Evolutionary conservation across 2,888 invertebrate species (phyloP).

Genomic region (Schizotus pectinicornis): DNA sequence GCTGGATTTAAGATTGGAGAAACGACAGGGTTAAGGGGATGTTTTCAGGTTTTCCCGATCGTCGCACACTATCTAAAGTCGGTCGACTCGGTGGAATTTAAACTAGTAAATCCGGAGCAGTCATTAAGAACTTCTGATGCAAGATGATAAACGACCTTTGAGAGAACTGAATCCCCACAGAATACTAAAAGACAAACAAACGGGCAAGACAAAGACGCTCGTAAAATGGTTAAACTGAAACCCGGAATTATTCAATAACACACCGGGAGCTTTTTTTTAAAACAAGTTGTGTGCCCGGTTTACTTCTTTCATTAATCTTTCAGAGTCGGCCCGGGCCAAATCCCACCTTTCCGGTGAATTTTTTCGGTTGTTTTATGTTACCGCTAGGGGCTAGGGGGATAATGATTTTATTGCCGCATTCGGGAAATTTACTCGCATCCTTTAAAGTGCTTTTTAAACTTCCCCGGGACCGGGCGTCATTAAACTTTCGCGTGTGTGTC

Average conservation of each 20-base stretch:
- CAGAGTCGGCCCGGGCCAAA: constrained; percentile 30
- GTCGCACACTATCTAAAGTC: no score
- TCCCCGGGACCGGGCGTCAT: no score
- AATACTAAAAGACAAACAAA: constrained; percentile 31
- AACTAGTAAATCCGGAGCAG: constrained; percentile 27
- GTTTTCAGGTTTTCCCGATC: no score
- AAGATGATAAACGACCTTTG: constrained; percentile 36
- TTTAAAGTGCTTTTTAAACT: no score
- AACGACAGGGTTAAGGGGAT: no score
- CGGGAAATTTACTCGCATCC: not conserved
- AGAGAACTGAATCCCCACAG: constrained; percentile 24
- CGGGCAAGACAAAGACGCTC: constrained; percentile 25
- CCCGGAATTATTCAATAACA: constrained; percentile 34
- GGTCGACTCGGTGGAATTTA: constrained; percentile 10
- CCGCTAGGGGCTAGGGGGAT: constrained; percentile 1
- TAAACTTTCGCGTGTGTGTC: no score
- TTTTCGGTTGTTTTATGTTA: constrained; percentile 14
- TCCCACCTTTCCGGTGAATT: constrained; percentile 29
- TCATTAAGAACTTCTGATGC: constrained; percentile 39
- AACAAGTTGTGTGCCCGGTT: constrained; percentile 34
- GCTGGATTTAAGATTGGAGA: no score
- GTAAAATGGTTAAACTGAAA: constrained; percentile 20
- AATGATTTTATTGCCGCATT: constrained; percentile 13
- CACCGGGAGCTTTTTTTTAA: constrained; percentile 25
- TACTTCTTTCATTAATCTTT: constrained; percentile 43